phyloP scores from a whole-genome alignment of 2,888 invertebrate genomes.

The Capitulum mitella region DNA sequence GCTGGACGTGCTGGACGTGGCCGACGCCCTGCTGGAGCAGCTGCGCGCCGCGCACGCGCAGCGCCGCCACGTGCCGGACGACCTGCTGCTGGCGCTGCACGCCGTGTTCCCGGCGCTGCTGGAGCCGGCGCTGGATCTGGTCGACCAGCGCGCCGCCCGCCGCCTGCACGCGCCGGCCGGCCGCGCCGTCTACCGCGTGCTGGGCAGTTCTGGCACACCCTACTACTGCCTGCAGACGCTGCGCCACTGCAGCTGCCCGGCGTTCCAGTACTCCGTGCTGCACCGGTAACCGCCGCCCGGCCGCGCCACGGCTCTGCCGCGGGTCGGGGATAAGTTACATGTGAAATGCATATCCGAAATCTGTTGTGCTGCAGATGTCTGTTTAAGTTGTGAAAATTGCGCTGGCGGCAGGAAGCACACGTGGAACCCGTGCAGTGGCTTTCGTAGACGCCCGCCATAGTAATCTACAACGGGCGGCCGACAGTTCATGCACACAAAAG shows the following conservation, averaged over 20 bases:
- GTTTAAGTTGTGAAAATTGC: too few species aligned
- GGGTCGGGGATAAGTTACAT: too few species aligned
- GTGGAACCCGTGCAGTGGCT: too few species aligned
- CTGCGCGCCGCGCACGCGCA: background rate
- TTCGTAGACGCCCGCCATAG: too few species aligned
- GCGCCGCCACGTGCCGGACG: background rate
- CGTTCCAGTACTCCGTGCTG: background rate
- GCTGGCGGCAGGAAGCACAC: too few species aligned
- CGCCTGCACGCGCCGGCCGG: background rate
- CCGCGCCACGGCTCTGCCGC: too few species aligned
- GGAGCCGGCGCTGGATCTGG: constrained; percentile 11
- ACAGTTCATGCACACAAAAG: too few species aligned
- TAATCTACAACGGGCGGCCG: too few species aligned
- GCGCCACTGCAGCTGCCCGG: background rate
- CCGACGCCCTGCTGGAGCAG: background rate
- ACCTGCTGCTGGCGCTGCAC: constrained; percentile 6
- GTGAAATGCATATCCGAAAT: too few species aligned
- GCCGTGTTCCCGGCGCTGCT: background rate
- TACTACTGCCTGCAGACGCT: constrained; percentile 16
- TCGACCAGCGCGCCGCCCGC: background rate
- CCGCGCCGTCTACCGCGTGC: background rate
- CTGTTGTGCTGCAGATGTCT: too few species aligned
- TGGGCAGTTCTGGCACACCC: background rate
- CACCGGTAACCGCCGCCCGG: background rate
- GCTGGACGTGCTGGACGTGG: background rate